Conservation (phyloP, 2,113 vertebrate species). For the Nicator chloris region DNA sequence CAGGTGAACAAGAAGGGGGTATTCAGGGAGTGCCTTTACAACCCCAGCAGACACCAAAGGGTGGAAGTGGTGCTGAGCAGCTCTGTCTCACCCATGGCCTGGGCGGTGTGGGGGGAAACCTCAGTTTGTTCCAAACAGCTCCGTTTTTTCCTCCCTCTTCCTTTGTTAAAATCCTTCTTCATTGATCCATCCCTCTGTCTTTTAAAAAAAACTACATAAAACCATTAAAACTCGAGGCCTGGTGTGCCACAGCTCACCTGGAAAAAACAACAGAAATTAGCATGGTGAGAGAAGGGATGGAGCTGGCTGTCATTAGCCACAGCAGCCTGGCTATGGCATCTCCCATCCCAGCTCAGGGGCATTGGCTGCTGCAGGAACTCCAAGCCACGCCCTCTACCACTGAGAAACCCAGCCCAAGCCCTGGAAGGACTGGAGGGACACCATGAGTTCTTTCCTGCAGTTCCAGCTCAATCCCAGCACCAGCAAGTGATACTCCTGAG, state of each 20-base stretch:
- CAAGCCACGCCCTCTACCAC: background rate
- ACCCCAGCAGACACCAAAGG: background rate
- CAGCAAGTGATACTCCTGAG: accelerated
- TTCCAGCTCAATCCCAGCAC: accelerated
- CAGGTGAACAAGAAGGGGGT: background rate
- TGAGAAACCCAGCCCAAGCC: accelerated
- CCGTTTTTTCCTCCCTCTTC: background rate
- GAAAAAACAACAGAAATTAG: background rate
- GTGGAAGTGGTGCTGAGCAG: background rate
- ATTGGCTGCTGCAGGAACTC: background rate
- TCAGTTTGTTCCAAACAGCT: background rate
- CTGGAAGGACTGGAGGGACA: background rate
- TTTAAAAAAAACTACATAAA: background rate
- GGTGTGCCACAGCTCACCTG: background rate
- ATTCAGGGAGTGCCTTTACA: background rate
- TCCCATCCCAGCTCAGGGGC: background rate
- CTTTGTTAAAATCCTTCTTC: background rate
- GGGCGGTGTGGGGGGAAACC: accelerated
- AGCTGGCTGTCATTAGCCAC: background rate
- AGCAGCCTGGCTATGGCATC: background rate
- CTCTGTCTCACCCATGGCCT: background rate
- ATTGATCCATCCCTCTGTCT: background rate
- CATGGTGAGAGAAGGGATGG: background rate
- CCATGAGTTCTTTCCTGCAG: background rate
- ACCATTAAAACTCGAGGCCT: background rate